Base-by-base conservation (phyloP, 2,797 vertebrate species). In the Rhynchotus rufescens region DNA sequence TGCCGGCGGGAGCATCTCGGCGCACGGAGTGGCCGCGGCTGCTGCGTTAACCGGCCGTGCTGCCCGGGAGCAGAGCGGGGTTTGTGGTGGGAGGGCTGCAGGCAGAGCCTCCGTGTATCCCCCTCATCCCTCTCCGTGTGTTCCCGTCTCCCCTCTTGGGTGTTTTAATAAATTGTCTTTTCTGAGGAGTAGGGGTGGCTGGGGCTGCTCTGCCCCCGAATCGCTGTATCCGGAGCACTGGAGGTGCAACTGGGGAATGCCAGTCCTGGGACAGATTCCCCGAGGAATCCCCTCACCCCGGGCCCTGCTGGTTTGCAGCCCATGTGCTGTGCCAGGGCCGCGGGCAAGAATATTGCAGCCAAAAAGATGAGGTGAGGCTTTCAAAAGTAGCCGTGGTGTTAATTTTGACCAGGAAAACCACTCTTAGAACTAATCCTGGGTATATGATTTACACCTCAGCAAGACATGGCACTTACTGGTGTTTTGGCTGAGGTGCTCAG, bases 31-130 rank as follows among this genome's bases (percentile, higher is more conserved):
- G 13, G 42, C 42, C 42, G 42, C 15, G 42, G 42, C 15, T 15
- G 15, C 42, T 42, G 38, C 8, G 1, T 68, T 71, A 32, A 42
- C 23, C 20, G 54, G 21, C 40, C 32, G 26, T 14, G 26, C 49
- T 45, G n/a, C 19, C n/a, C n/a, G n/a, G n/a, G 23, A 19, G 13
- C 26, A 7, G 8, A 40, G 56, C 36, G 10, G 6, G 51, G 3
- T 28, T 71, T 19, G 4, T 3, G 28, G 12, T 65, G 61, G 38
- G 38, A 3, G 26, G 30, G 6, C 38, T 65, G 17, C 8, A 7
- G 34, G 8, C 30, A 13, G 25, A 60, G 28, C 26, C 26, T 0
- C 1, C 6, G 8, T 40, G 14, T 12, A 3, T 21, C 66, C 66
- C 7, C 52, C 76, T 74, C 25, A 13, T 60, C 30, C 23, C 20